These are phyloP conservation scores for Eupithecia vulgata DNA, from an alignment of 2,888 invertebrate genomes.

Conservation along the genomic window DNA sequence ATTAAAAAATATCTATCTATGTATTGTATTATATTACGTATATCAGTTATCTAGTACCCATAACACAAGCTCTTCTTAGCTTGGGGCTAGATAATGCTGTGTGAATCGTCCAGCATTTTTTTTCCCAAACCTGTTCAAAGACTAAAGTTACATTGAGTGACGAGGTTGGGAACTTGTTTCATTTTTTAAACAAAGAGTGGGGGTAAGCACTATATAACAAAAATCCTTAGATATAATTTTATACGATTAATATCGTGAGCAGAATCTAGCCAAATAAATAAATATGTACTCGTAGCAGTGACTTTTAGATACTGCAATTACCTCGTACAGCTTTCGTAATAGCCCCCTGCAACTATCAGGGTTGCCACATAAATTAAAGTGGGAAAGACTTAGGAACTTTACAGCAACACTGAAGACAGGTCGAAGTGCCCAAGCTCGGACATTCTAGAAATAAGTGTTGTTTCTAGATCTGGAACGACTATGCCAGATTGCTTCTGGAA, in stretches of 20 bases:
- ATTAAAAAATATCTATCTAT: no score
- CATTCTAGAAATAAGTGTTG: slow-evolving; percentile 11
- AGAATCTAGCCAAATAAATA: background rate
- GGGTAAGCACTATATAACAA: no score
- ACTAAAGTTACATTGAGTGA: no score
- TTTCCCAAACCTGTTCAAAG: no score
- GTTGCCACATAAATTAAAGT: slow-evolving; percentile 38
- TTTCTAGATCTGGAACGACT: slow-evolving; percentile 6
- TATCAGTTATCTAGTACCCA: no score
- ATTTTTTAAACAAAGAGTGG: no score
- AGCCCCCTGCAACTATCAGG: slow-evolving; percentile 46
- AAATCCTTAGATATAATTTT: background rate
- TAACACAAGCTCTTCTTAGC: no score
- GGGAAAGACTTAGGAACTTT: slow-evolving; percentile 14
- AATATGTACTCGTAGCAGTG: background rate
- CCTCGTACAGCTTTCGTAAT: slow-evolving; percentile 52
- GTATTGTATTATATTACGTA: no score
- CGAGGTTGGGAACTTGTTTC: no score
- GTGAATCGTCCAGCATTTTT: no score
- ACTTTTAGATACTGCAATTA: slow-evolving; percentile 47
- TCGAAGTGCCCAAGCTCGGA: slow-evolving; percentile 12
- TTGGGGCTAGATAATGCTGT: no score
- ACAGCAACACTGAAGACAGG: slow-evolving; percentile 23
- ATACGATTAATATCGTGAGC: background rate
- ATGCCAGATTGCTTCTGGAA: slow-evolving; percentile 1